Percentiles rank a stretch among this genome's conserved stretches.
These are phyloP conservation scores for Hylaeus volcanicus DNA, from an alignment of 1,140 invertebrate genomes.

Conservation along the genomic window DNA sequence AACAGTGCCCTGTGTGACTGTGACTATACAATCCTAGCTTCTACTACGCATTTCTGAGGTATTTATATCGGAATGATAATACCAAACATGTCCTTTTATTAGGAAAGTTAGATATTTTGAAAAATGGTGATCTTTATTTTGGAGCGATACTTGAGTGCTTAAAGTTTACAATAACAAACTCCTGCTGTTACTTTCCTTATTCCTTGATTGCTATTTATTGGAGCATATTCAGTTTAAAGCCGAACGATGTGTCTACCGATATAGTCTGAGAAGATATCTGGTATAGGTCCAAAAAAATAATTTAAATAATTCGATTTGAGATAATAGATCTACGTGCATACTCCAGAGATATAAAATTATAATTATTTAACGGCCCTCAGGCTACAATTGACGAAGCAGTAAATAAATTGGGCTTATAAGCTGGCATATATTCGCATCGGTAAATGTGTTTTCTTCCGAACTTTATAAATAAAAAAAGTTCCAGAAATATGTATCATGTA, in stretches of 20 bases:
- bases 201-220: constrained; percentile 45
- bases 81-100: constrained; percentile 75
- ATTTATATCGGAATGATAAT: constrained; percentile 81
- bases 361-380: constrained; percentile 6
- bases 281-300: constrained; percentile 11
- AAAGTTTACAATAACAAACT: constrained; percentile 51
- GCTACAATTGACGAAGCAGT: constrained; percentile 4
- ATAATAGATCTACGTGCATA: constrained; percentile 15
- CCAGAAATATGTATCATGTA: constrained; percentile 30
- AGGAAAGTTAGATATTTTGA: constrained; percentile 58
- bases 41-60: constrained; percentile 81
- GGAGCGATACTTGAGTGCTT: constrained; percentile 44
- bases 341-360: constrained; percentile 12
- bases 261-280: constrained; percentile 27
- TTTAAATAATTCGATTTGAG: constrained; percentile 9
- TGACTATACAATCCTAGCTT: constrained; percentile 81
- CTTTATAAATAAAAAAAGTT: constrained; percentile 25
- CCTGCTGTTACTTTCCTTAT: constrained; percentile 52
- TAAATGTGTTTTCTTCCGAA: constrained; percentile 11
- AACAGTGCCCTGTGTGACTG: constrained; percentile 80
- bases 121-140: constrained; percentile 51
- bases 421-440: constrained; percentile 20
- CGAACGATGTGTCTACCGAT: constrained; percentile 7
- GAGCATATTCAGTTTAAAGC: constrained; percentile 31
- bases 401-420: constrained; percentile 14